phyloP scores from a whole-genome alignment of 2,113 vertebrate genomes.

The Pleuronectes platessa region DNA sequence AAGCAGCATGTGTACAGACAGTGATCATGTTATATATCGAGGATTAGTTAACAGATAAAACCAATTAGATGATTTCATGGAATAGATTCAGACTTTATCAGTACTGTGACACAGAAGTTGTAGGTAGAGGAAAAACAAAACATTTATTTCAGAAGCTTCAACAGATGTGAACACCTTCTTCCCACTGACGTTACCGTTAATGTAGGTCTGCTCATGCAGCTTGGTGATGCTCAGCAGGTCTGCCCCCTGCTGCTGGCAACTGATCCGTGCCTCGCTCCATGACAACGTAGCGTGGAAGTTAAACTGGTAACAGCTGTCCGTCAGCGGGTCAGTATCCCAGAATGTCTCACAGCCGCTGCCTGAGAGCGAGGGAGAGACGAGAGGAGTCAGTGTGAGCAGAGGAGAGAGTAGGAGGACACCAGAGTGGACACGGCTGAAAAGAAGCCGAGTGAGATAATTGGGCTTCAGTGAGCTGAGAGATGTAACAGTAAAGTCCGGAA shows the following conservation, averaged over 20 bases:
- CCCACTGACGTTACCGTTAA: slow-evolving; percentile 86
- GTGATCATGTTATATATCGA: no score
- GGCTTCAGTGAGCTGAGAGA: neutral
- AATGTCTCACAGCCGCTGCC: slow-evolving; percentile 91
- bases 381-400: neutral
- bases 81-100: no score
- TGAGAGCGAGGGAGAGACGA: slow-evolving; percentile 16
- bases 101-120: no score
- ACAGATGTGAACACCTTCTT: neutral
- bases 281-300: slow-evolving; percentile 96
- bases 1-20: no score
- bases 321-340: slow-evolving; percentile 95
- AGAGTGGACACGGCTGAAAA: no score
- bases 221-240: slow-evolving; percentile 96
- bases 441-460: no score
- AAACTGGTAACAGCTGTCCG: slow-evolving; percentile 98
- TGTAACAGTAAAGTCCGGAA: neutral
- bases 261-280: slow-evolving; percentile 93
- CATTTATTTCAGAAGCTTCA: neutral
- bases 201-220: slow-evolving; percentile 96
- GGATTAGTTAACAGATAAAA: no score
- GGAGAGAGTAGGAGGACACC: neutral
- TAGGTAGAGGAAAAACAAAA: no score
- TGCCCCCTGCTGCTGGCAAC: slow-evolving; percentile 94
- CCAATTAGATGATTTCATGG: no score